phyloP scores from a whole-genome alignment of 2,888 invertebrate genomes.

The Leptinotarsa haldemani region DNA sequence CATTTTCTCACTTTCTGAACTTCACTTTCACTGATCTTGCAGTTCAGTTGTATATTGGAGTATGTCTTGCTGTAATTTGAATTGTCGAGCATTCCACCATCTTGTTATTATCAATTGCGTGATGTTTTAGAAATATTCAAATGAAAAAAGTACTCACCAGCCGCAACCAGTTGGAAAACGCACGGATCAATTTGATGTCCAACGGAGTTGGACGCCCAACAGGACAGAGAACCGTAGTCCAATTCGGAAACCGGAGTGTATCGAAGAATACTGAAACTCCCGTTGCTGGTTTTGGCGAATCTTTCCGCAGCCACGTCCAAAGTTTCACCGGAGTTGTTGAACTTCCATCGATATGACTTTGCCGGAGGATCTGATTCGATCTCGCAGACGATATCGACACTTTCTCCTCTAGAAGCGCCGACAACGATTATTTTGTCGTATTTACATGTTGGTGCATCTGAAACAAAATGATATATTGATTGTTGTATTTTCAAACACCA shows the following conservation, averaged over 20 bases:
- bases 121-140: too few relatives aligned
- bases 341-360: constrained; percentile 91
- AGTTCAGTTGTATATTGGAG: too few relatives aligned
- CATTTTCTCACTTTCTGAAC: too few relatives aligned
- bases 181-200: constrained; percentile 87
- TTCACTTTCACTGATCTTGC: too few relatives aligned
- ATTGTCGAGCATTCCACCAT: too few relatives aligned
- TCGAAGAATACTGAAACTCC: constrained; percentile 77
- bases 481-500: not conserved
- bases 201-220: constrained; percentile 86
- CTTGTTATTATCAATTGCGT: too few relatives aligned
- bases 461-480: constrained; percentile 43
- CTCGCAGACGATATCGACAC: constrained; percentile 87
- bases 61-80: too few relatives aligned
- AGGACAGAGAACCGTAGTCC: constrained; percentile 90
- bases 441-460: constrained; percentile 88
- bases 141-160: constrained; percentile 71
- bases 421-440: constrained; percentile 83
- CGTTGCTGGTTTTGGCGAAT: constrained; percentile 78
- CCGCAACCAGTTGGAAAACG: constrained; percentile 88
- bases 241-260: constrained; percentile 73
- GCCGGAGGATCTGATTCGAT: constrained; percentile 93
- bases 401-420: constrained; percentile 89
- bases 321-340: constrained; percentile 93
- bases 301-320: constrained; percentile 83